Base-by-base conservation (phyloP, 64 coral and sea anemone species). In the Porites lutea region DNA sequence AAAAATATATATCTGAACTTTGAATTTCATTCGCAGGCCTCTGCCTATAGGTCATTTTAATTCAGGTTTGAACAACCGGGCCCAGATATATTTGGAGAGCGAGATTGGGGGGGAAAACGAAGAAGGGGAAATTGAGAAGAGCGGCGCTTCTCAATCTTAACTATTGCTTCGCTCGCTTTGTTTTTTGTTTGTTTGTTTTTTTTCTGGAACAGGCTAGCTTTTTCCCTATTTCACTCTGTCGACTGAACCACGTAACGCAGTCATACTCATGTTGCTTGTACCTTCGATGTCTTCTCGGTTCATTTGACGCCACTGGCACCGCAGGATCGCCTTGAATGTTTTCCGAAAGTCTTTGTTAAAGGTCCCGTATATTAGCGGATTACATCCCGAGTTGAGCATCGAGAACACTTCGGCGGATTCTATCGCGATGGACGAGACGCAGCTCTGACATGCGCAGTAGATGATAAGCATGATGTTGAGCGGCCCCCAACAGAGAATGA, bases 401-500 rank as follows among this genome's bases (percentile, higher is more conserved):
- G 95, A 81, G 22, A 89, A 67, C 27, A 96, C 79, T 69, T 96
- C 90, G 2, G 86, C 62, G 3, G 90, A 78, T 50, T 96, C 95
- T 3, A 96, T 69, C 10, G 86, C 72, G 62, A 86, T 77, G 15
- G 95, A 96, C 5, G 95, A 86, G 52, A 96, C 95, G 18, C 95
- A 96, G 22, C 52, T 74, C 16, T 96, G 77, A 93, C 95, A 96
- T 76, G 79, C 79, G 60, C 82, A 89, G 86, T 96, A 96, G 15
- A 90, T 75, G 23, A 96, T 53, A 10, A 96, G 80, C 49, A 90
- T 88, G 57, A 93, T 87, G 80, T 96, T 96, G 14, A 96, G 82
- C 45, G 95, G 91, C n/a, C 87, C 95, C 95, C 95, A 96, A 8
- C 95, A 96, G 44, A 96, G 52, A 50, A 96, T 93, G 23, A 96